A percentile compares a stretch with the other conserved stretches of the same genome.
These are phyloP conservation scores for Craterocephalus amniculus DNA, from an alignment of 2,797 vertebrate genomes.

Conservation along the genomic window DNA sequence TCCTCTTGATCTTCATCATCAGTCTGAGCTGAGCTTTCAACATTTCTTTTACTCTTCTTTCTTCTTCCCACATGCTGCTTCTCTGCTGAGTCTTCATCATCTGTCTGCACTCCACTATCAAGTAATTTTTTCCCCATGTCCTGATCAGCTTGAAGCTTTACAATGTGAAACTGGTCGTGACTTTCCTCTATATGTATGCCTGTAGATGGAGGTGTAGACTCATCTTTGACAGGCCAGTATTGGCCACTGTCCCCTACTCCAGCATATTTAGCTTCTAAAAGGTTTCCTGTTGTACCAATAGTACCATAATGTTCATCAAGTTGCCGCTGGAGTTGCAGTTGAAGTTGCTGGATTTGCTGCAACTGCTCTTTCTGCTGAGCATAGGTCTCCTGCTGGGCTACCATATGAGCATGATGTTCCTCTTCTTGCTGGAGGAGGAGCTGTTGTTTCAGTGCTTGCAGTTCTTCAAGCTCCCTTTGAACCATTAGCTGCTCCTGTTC, in stretches of 20 bases:
- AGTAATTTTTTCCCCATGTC: conserved; percentile 89
- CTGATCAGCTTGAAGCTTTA: conserved; percentile 86
- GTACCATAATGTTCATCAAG: conserved; percentile 94
- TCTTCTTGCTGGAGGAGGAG: conserved; percentile 97
- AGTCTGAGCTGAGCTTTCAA: conserved; percentile 94
- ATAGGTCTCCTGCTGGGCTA: conserved; percentile 96
- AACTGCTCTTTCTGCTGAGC: conserved; percentile 95
- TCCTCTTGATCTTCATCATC: conserved; percentile 98
- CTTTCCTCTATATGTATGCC: conserved; percentile 70
- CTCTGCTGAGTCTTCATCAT: conserved; percentile 93
- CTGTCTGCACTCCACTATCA: conserved; percentile 96
- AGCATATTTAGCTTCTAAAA: conserved; percentile 90
- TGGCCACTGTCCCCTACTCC: conserved; percentile 87
- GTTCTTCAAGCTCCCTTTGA: conserved; percentile 96
- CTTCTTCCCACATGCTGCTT: conserved; percentile 88
- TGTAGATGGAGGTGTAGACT: conserved; percentile 80
- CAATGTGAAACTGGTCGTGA: conserved; percentile 81
- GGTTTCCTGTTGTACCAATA: conserved; percentile 86
- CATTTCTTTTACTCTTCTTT: conserved; percentile 89
- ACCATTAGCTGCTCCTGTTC: conserved; percentile 98
- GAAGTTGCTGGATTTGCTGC: conserved; percentile 96
- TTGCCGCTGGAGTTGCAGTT: conserved; percentile 95
- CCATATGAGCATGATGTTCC: conserved; percentile 95
- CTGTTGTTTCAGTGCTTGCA: conserved; percentile 97
- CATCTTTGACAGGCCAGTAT: conserved; percentile 93